These are phyloP conservation scores for Rallus limicola DNA, from an alignment of 2,113 vertebrate species.

Conservation along the genomic window DNA sequence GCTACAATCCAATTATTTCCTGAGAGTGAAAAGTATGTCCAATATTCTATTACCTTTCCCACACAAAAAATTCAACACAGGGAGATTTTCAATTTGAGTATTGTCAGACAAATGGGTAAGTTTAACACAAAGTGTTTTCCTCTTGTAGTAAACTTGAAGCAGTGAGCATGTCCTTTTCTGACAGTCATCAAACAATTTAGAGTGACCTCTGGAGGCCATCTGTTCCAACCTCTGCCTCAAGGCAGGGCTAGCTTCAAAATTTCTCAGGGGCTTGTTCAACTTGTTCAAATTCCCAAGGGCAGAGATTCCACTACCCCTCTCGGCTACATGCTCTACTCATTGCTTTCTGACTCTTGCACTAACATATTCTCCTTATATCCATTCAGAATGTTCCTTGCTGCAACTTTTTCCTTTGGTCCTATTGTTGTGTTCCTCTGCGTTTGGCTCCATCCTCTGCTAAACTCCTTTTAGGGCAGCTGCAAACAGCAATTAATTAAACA, in stretches of 20 bases:
- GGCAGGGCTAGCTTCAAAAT: neutral
- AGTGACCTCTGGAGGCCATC: conserved; percentile 2
- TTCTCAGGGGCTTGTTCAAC: neutral
- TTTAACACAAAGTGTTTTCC: neutral
- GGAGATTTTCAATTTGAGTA: neutral
- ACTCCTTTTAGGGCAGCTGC: neutral
- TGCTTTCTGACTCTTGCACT: neutral
- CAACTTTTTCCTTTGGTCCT: neutral
- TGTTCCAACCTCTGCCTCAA: neutral
- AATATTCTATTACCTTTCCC: neutral
- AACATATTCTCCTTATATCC: neutral
- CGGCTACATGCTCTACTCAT: neutral
- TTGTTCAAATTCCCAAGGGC: neutral
- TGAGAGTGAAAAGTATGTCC: neutral
- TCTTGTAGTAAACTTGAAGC: neutral
- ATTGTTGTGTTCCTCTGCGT: neutral
- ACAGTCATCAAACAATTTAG: neutral
- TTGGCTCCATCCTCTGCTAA: neutral
- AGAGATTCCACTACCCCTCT: neutral
- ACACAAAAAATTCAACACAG: neutral
- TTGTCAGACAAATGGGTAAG: neutral
- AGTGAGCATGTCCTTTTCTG: neutral
- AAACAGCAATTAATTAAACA: neutral
- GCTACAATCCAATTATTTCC: neutral
- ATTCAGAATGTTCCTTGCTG: neutral